Evolutionary conservation across 1,140 invertebrate species (phyloP).

Genomic region (Calliphora vicina): DNA sequence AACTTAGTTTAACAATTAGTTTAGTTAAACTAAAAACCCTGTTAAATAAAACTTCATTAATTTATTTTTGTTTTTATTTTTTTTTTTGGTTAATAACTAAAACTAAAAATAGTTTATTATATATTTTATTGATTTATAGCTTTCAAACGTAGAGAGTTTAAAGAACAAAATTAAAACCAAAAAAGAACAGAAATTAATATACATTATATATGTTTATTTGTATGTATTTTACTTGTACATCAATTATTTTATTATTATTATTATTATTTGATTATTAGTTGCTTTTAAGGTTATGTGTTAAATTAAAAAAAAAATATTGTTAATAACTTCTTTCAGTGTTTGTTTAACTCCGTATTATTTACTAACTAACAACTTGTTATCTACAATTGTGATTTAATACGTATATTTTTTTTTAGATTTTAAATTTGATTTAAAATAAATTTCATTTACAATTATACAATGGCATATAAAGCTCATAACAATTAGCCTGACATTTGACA

Average conservation of each 20-base stretch:
- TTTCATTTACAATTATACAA: constrained; percentile 25
- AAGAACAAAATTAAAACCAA: neutral
- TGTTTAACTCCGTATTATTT: constrained; percentile 10
- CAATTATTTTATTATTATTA: neutral
- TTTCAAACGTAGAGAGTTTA: neutral
- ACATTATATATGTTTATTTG: no score
- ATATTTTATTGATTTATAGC: neutral
- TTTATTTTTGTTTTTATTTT: neutral
- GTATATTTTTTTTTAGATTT: neutral
- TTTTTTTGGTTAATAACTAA: neutral
- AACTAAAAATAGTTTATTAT: neutral
- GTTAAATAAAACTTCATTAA: no score
- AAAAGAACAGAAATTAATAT: neutral
- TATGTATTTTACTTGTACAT: neutral
- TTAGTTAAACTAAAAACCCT: no score
- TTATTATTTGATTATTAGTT: neutral
- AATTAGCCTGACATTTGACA: constrained; percentile 2
- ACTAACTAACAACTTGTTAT: neutral
- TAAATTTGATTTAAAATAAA: neutral
- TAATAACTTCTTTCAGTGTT: neutral
- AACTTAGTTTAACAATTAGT: no score
- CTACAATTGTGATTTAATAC: neutral
- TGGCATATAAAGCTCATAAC: constrained; percentile 24
- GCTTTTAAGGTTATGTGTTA: neutral
- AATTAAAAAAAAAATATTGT: neutral